phyloP scores from a whole-genome alignment of 2,113 vertebrate species.

The pig (Sus scrofa) region T2T-Sscrofa CM000824.6:231195501-231196000 shows the following conservation, averaged over 20 bases:
- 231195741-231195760: conserved; percentile 38
- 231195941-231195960: accelerated
- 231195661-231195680: background rate
- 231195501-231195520: background rate
- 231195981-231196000: accelerated
- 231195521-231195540: accelerated
- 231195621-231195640: background rate
- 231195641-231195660: background rate
- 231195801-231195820: background rate
- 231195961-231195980: accelerated
- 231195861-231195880: background rate
- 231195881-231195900: background rate
- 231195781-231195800: background rate
- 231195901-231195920: background rate
- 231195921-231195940: accelerated
- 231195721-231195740: background rate
- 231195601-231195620: background rate
- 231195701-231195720: background rate
- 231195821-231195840: background rate
- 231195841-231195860: accelerated
- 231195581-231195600: background rate
- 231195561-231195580: background rate
- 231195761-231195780: background rate
- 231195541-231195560: background rate
- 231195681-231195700: background rate